Base-by-base conservation (phyloP, 35 echinoderm and acorn worm species). In the Anneissia japonica region DNA sequence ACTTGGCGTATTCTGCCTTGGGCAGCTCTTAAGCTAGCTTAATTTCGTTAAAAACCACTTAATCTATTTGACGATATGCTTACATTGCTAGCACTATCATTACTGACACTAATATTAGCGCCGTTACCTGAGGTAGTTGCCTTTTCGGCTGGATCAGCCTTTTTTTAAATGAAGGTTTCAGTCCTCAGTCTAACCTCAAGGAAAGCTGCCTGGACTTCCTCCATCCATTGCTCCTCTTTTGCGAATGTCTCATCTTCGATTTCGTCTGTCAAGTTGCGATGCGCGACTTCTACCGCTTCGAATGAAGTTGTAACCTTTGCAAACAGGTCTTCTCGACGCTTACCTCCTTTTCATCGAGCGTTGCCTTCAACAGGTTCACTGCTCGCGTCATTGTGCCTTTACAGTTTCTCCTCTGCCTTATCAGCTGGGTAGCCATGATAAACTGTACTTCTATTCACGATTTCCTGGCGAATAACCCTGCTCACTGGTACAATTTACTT, bases 161-260 rank as follows among this genome's bases (percentile, higher is more conserved):
- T 82, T 45, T 35, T 32, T 29, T 39, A 85, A 74, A 77, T 0
- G 34, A 90, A 78, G 73, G 4, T 79, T 43, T 90, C 88, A 16
- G 37, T 85, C 36, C 3, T 0, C 31, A 90, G 82, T 79, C 82
- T 90, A 21, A 79, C 37, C 0, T 77, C 88, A 32, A 85, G 40
- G 35, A 79, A 90, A 21, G 82, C 78, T 34, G 82, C 72, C 82
- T 90, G 88, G 36, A 90, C 82, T 34, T 11, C 81, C 37, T 79
- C 73, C 82, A 90, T 90, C 88, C 88, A 90, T 46, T 90, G 4
- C 77, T 90, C 81, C 41, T 90, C 82, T 74, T 85, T 46, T 37
- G 77, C 88, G 31, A 79, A 90, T 28, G 76, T 82, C 23, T 77
- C 82, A 35, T 77, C 82, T n/a, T 90, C 80, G 19, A 84, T 84